These are phyloP conservation scores for Campoletis sonorensis DNA, from an alignment of 1,140 invertebrate genomes.

Conservation along the genomic window DNA sequence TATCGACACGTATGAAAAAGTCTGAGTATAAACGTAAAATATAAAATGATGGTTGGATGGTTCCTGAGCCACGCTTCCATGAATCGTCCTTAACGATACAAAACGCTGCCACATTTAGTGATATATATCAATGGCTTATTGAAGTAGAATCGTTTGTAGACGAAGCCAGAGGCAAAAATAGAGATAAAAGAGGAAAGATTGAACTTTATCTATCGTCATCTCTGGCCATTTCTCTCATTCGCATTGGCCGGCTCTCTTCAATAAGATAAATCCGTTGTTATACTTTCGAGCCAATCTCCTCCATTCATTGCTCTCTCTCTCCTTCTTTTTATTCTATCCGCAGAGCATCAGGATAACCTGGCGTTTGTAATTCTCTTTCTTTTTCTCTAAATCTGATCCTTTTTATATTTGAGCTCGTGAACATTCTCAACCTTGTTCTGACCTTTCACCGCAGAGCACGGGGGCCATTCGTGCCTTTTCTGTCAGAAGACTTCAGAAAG, in stretches of 20 bases:
- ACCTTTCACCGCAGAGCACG: not conserved
- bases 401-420: slow-evolving; percentile 16
- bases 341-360: not conserved
- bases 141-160: not conserved
- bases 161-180: slow-evolving; percentile 28
- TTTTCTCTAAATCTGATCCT: not conserved
- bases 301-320: slow-evolving; percentile 3
- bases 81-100: slow-evolving; percentile 11
- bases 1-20: not conserved
- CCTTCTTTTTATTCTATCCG: slow-evolving; percentile 9
- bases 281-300: slow-evolving; percentile 19
- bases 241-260: not conserved
- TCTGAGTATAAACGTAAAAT: not conserved
- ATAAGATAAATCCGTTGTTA: slow-evolving; percentile 33
- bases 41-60: not conserved
- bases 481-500: not conserved
- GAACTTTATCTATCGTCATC: not conserved
- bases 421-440: slow-evolving; percentile 7
- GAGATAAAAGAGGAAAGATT: slow-evolving; percentile 23
- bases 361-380: slow-evolving; percentile 6
- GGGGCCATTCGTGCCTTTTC: not conserved
- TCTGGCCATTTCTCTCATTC: slow-evolving; percentile 28
- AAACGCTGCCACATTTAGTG: not conserved
- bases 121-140: not conserved
- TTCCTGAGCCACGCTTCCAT: not conserved